phyloP scores from a whole-genome alignment of 2,797 vertebrate species.

The Epinephelus awoara region DNA sequence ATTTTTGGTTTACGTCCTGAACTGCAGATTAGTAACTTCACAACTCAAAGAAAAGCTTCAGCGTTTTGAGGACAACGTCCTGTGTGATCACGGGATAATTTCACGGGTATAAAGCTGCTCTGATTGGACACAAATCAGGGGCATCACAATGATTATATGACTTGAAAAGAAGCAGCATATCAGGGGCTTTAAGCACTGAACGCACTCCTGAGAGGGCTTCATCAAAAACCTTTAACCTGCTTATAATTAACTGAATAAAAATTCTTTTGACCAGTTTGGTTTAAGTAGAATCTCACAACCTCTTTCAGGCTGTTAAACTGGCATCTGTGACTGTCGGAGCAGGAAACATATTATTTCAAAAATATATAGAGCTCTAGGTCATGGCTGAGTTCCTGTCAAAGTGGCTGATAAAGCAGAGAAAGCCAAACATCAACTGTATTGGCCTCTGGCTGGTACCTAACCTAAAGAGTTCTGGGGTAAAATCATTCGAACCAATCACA shows the following conservation, averaged over 20 bases:
- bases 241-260: not conserved
- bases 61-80: not conserved
- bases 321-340: not conserved
- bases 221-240: not conserved
- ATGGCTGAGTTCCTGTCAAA: constrained; percentile 68
- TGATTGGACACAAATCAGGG: not conserved
- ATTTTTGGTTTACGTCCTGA: not conserved
- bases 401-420: constrained; percentile 28
- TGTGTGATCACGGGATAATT: not conserved
- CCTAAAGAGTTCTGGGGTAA: not conserved
- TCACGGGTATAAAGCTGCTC: constrained; percentile 8
- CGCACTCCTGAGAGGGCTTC: constrained; percentile 5
- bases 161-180: constrained; percentile 15
- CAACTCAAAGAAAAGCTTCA: not conserved
- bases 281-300: not conserved
- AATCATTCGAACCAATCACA: not conserved
- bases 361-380: constrained; percentile 16
- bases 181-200: not conserved
- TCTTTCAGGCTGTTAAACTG: not conserved
- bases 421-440: no score
- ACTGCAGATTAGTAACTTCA: not conserved
- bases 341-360: not conserved
- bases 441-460: no score
- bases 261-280: not conserved
- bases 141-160: not conserved